Conservation (phyloP, 2,888 invertebrate genomes). For the Drosophila monieri region DNA sequence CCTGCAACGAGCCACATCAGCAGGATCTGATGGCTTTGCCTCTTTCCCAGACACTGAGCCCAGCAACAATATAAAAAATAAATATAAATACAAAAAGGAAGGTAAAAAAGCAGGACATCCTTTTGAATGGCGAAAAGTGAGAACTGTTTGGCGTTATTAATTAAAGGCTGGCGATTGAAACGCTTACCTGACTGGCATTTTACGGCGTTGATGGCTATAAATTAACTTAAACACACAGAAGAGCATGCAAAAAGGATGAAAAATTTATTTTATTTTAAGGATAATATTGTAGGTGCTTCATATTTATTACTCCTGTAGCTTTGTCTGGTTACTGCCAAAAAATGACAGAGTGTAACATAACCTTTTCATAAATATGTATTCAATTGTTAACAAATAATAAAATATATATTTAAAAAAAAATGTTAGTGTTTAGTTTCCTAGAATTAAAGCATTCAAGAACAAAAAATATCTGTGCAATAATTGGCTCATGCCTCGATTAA, state of each 20-base stretch:
- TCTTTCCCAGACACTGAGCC: not conserved
- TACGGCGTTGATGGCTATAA: constrained; percentile 17
- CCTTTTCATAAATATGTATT: too few species aligned
- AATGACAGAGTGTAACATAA: too few species aligned
- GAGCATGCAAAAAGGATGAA: constrained; percentile 3
- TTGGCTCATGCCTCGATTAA: not conserved
- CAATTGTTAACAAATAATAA: too few species aligned
- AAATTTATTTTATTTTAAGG: constrained; percentile 5
- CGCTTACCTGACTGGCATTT: constrained; percentile 23
- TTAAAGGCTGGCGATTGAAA: constrained; percentile 36
- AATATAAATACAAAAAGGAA: not conserved
- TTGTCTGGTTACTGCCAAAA: too few species aligned
- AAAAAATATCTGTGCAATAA: not conserved
- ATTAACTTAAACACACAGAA: constrained; percentile 29
- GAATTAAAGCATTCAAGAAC: not conserved
- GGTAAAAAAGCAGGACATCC: not conserved
- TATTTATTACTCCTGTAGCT: not conserved
- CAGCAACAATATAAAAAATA: constrained; percentile 1
- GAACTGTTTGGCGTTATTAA: constrained; percentile 49
- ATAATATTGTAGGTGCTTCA: not conserved
- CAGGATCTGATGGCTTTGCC: constrained; percentile 4
- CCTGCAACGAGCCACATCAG: constrained; percentile 13
- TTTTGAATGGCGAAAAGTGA: constrained; percentile 8
- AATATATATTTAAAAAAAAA: too few species aligned
- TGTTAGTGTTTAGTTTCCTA: not conserved